Base-by-base conservation (phyloP, 2,113 vertebrate genomes). In the Anarhynchus alexandrinus region DNA sequence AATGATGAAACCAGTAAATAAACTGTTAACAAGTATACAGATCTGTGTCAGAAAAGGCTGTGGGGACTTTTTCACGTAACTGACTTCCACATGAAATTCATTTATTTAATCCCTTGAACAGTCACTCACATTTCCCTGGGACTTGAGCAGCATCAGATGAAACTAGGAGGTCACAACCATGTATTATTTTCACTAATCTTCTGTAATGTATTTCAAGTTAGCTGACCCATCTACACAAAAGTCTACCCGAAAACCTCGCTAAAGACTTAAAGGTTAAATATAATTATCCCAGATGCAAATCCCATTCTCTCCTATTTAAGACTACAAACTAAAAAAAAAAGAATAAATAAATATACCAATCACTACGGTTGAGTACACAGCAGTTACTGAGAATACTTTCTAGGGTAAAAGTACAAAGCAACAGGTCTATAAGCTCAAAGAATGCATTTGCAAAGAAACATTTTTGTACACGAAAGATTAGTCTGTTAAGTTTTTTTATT, bases 41-140 rank as follows among this genome's bases (percentile, higher is more conserved):
- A 62, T 54, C 49, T 57, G 34, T 54, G 27, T 71, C 27, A 38
- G 65, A 71, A 76, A 49, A 91, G 54, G 40, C 4, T 30, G 14
- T 12, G 15, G 25, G 19, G 21, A 79, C 65, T 76, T 93, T 58
- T 82, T n/a, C 64, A 64, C 36, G 45, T 34, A 47, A 64, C n/a
- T 62, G 61, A 47, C 38, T 93, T 72, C 23, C 57, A 45, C 47
- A 32, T 47, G 43, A 86, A 85, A 77, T 57, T 88, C 0, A 82
- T 90, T 93, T 88, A 82, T 90, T 93, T 87, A 90, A 96, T 82
- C 71, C 67, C 30, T 51, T 85, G n/a, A 93, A 38, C 42, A 89
- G 80, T 52, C 86, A 86, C 57, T 43, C 72, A 89, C 45, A 40
- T 72, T 92, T 73, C 66, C 83, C 40, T 81, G 30, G 34, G 54